A percentile compares a stretch with the other conserved stretches of the same genome.
Evolutionary conservation across 2,113 vertebrate genomes (phyloP).

Genomic region (Parotia lawesii): DNA sequence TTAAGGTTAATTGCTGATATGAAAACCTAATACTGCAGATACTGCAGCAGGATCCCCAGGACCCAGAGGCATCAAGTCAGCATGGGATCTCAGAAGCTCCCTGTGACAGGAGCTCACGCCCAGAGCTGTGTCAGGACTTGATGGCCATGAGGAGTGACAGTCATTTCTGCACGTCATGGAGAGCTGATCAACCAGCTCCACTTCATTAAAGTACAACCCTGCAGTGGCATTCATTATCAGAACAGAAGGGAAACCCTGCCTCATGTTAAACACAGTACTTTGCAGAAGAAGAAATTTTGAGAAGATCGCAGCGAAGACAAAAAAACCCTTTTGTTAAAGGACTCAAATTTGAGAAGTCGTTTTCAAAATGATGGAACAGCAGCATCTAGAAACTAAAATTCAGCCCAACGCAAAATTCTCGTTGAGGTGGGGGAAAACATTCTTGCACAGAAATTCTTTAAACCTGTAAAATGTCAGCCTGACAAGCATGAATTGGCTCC

Average conservation of each 20-base stretch:
- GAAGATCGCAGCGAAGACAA: background rate
- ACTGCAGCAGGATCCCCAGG: constrained; percentile 26
- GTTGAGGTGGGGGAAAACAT: background rate
- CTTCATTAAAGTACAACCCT: background rate
- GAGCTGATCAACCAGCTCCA: constrained; percentile 60
- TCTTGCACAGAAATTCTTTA: constrained; percentile 6
- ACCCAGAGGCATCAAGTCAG: constrained; percentile 22
- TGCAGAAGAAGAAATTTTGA: background rate
- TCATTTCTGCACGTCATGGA: constrained; percentile 13
- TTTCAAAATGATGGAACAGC: background rate
- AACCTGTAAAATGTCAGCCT: constrained; percentile 31
- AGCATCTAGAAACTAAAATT: background rate
- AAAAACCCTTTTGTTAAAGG: background rate
- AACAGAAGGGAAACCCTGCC: background rate
- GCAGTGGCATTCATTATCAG: background rate
- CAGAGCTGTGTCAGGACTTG: constrained; percentile 4
- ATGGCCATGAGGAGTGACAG: constrained; percentile 25
- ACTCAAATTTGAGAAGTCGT: background rate
- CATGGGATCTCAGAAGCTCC: background rate
- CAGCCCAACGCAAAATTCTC: background rate
- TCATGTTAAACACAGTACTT: background rate
- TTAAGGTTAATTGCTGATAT: constrained; percentile 13
- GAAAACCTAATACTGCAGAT: background rate
- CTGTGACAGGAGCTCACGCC: background rate
- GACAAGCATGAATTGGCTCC: constrained; percentile 56